These are phyloP conservation scores for Melanotaenia parkinsoni DNA, from an alignment of 2,797 vertebrate genomes.

Conservation along the genomic window DNA sequence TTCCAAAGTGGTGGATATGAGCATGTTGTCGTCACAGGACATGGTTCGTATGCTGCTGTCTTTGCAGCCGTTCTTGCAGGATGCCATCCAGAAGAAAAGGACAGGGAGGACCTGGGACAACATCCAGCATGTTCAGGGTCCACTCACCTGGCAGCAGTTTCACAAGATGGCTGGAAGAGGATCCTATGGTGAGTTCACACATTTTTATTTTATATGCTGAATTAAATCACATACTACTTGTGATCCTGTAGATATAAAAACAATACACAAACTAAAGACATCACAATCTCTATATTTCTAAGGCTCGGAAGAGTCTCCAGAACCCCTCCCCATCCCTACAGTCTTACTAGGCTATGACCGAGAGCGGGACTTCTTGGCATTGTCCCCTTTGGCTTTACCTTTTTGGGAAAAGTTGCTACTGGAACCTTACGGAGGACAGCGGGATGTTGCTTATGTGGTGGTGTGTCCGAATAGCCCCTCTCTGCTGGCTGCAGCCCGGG, in stretches of 20 bases:
- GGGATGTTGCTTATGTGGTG: constrained; percentile 95
- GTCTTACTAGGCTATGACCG: constrained; percentile 93
- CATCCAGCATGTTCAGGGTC: constrained; percentile 98
- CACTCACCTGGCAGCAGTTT: constrained; percentile 99
- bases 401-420: constrained; percentile 98
- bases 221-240: background rate
- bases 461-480: constrained; percentile 94
- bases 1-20: constrained; percentile 92
- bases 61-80: constrained; percentile 96
- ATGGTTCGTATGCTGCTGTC: constrained; percentile 97
- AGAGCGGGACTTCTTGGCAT: constrained; percentile 92
- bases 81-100: constrained; percentile 98
- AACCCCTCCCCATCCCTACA: constrained; percentile 93
- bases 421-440: constrained; percentile 94
- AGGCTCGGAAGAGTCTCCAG: constrained; percentile 98
- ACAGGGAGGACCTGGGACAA: constrained; percentile 98
- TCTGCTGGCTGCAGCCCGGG: constrained; percentile 90
- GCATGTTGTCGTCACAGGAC: constrained; percentile 95
- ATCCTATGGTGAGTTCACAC: constrained; percentile 88
- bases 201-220: background rate
- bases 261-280: constrained; percentile 5
- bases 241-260: background rate
- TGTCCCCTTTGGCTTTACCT: constrained; percentile 94
- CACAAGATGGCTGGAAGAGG: constrained; percentile 98
- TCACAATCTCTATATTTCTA: background rate